Evolutionary conservation across 2,113 vertebrate genomes (phyloP), one percentile per base, ranked within the genome.

Genomic region (Camelus dromedarius): DNA sequence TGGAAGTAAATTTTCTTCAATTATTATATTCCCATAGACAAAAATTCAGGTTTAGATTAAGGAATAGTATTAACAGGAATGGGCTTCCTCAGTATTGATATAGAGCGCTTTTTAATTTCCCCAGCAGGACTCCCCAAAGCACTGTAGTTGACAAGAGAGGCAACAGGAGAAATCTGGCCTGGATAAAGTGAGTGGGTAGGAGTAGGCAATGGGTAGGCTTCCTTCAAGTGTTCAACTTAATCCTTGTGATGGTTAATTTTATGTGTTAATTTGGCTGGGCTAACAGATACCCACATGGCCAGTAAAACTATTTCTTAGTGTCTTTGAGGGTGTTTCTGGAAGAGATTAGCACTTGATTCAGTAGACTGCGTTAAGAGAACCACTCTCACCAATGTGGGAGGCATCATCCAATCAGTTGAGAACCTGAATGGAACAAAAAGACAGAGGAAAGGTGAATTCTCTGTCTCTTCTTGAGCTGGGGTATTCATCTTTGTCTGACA

Each of bases 11-110:
- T 48, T 50, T 66, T 82, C 48, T 30, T 77, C 30, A 89, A 24
- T 12, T 92, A 6, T 54, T 69, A 77, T 42, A 87, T 72, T 76
- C 19, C 81, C n/a, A 62, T 54, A 52, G 24, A 93, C 11, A 86
- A 60, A 83, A 95, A 26, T 42, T 42, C 60, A 89, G 32, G 6
- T 72, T 94, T 93, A 54, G 8, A 52, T 52, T 70, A 93, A 87
- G 15, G 18, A 66, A 8, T 58, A 83, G 26, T 66, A 54, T 86
- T 56, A 82, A 56, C 6, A 62, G 5, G 1, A 90, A 72, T 26
- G 18, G 20, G 3, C 1, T 62, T 16, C 19, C n/a, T 83, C 16
- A 32, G 8, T 84, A 52, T 28, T 77, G 0, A 82, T 30, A 30
- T 3, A 54, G 13, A 11, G 56, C 12, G 64, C 19, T 42, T 91